Base-by-base conservation (phyloP, 1,140 invertebrate species). In the Caenorhabditis tropicalis region DNA sequence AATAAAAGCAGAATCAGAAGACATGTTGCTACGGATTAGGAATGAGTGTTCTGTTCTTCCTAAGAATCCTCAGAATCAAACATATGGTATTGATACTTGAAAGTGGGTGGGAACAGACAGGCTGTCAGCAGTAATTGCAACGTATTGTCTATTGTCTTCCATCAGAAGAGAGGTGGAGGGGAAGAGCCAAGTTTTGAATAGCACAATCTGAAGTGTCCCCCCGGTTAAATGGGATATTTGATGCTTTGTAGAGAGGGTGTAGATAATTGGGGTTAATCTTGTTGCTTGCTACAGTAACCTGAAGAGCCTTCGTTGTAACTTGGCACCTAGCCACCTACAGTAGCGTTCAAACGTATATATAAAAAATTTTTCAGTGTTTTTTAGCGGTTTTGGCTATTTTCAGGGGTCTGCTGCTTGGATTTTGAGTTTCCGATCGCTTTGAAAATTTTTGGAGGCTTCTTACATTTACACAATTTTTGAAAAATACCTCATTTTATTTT, bases 61-160 rank as follows among this genome's bases (percentile, higher is more conserved):
- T n/a, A n/a, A n/a, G n/a, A n/a, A n/a, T n/a, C n/a, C n/a, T 33
- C 16, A 43, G 53, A 29, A n/a, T 60, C 36, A 33, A 74, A 74
- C 65, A 74, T 74, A 74, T 74, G 65, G 36, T 74, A 74, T 4
- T 29, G 58, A 83, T 65, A 49, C 82, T 56, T 51, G 60, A 74
- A 74, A 74, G 48, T 82, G 65, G 60, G 82, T 74, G 74, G 51
- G 58, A 48, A 2, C 39, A 29, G n/a, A 12, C 56, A 49, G 56
- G 36, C 60, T 46, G 82, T 58, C 56, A 82, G 43, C 56, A 46
- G 27, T 82, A 60, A 82, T 82, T 82, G 33, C 49, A 46, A 79
- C 16, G 56, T 56, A 65, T 43, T 83, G 82, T 83, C 33, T n/a
- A 74, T 83, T 65, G 60, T 65, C 27, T 48, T 51, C 10, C 24